Evolutionary conservation across 2,797 vertebrate genomes (phyloP), one percentile per base, ranked within the genome.

Genomic region (Atherinosoma microstoma): DNA sequence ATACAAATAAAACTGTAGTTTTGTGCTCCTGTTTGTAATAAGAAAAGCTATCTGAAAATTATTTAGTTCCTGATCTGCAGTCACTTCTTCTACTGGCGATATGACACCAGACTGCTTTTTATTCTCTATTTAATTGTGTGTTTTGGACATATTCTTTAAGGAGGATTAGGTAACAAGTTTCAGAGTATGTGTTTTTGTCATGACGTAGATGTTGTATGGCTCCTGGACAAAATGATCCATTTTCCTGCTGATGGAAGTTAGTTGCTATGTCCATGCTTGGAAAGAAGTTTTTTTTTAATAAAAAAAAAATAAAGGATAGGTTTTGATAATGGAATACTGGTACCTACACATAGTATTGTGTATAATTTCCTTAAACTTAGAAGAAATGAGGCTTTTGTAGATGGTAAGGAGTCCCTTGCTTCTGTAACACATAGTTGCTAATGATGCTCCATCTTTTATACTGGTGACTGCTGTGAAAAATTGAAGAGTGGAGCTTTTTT

Each of bases 11-110:
- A 3, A 58, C 22, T 40, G 11, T 24, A 11, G 35, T 36, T 24
- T 36, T 54, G 22, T 20, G 8, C 13, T 67, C 16, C 36, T 34
- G 49, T 45, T 2, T 51, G 18, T 18, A 40, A 40, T 22, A 3
- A 18, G 45, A 13, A 5, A 11, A 45, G 9, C 34, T 53, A 20
- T 68, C 16, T 57, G 16, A 62, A 51, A 69, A 40, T 59, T 4
- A 66, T 61, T 61, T 56, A 27, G 15, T 35, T 57, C 56, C 67
- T 49, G 29, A 58, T 32, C 27, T 30, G n/a, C 35, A 22, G 54
- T 12, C 34, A 22, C 32, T 15, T 22, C 47, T 29, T 32, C 60
- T 29, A 22, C 24, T 20, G 22, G 32, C 2, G 7, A 35, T 30
- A 12, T 11, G 18, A 27, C 40, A 22, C 34, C 56, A 22, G 13